Conservation (phyloP, 2,888 invertebrate genomes). For the Amphiduros pacificus region DNA sequence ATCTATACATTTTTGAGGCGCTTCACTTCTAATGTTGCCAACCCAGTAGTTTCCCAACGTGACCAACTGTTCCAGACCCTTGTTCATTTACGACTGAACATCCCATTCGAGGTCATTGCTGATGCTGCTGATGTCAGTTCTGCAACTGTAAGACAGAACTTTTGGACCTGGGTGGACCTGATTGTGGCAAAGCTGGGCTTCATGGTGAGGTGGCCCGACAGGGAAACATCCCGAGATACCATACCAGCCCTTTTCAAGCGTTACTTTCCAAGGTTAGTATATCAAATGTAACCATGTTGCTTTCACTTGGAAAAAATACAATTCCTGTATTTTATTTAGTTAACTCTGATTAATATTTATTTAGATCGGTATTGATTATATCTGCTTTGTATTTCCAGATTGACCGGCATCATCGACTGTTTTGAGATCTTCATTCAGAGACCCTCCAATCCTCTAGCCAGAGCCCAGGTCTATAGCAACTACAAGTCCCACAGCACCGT, state of each 20-base stretch:
- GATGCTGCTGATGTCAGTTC: neutral
- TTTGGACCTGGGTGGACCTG: neutral
- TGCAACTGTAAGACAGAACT: neutral
- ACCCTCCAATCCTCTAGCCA: neutral
- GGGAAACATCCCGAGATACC: neutral
- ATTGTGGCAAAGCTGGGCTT: neutral
- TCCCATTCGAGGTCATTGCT: neutral
- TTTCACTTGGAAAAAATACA: too few relatives aligned
- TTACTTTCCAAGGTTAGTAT: too few relatives aligned
- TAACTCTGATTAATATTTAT: too few relatives aligned
- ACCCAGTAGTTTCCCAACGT: neutral
- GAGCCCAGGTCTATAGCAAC: neutral
- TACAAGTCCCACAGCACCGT: conserved; percentile 5
- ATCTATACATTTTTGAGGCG: neutral
- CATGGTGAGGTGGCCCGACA: neutral
- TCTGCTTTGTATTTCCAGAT: too few relatives aligned
- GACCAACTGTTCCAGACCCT: conserved; percentile 2
- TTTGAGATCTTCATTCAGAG: conserved; percentile 5
- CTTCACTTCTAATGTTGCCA: neutral
- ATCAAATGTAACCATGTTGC: too few relatives aligned
- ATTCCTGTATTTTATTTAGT: too few relatives aligned
- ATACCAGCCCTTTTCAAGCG: neutral
- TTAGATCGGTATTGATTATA: too few relatives aligned
- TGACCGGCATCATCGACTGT: conserved; percentile 9
- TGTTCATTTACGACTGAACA: neutral